phyloP scores from a whole-genome alignment of 1,140 invertebrate species.

The Frieseomelitta varia region DNA sequence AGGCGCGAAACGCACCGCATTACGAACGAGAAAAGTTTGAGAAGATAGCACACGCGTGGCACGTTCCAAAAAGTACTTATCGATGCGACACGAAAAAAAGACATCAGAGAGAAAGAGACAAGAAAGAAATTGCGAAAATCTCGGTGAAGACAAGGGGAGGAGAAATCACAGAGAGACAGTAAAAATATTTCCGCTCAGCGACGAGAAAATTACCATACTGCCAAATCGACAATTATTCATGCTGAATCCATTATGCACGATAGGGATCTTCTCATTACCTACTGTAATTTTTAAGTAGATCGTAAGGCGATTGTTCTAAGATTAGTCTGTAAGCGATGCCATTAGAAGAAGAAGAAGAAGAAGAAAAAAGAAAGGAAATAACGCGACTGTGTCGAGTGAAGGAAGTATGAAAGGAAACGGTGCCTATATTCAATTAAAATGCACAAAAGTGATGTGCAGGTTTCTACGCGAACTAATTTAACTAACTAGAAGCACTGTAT shows the following conservation, averaged over 20 bases:
- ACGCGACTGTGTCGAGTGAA: slow-evolving; percentile 58
- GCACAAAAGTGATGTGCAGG: slow-evolving; percentile 64
- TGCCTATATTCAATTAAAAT: slow-evolving; percentile 73
- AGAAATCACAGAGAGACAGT: slow-evolving; percentile 52
- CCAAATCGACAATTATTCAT: slow-evolving; percentile 81
- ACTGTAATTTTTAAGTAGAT: slow-evolving; percentile 78
- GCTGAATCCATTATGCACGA: slow-evolving; percentile 77
- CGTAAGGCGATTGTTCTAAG: slow-evolving; percentile 78
- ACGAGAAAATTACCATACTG: slow-evolving; percentile 81
- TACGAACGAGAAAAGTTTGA: not conserved
- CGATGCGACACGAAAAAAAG: slow-evolving; percentile 26
- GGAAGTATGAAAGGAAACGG: slow-evolving; percentile 74
- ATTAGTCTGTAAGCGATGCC: slow-evolving; percentile 71
- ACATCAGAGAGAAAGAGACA: not conserved
- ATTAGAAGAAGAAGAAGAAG: slow-evolving; percentile 65
- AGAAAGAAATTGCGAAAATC: not conserved
- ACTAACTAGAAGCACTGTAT: slow-evolving; percentile 75
- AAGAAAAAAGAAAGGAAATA: not conserved
- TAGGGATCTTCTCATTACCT: slow-evolving; percentile 79
- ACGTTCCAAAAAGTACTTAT: slow-evolving; percentile 60
- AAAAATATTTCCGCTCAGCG: slow-evolving; percentile 71
- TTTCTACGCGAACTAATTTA: slow-evolving; percentile 70
- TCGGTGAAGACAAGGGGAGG: slow-evolving; percentile 20
- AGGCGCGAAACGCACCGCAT: slow-evolving; percentile 8
- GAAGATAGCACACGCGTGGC: slow-evolving; percentile 25